Evolutionary conservation across 2,888 invertebrate species (phyloP), one percentile per base, ranked within the genome.

Genomic region (Brenthis hecate): DNA sequence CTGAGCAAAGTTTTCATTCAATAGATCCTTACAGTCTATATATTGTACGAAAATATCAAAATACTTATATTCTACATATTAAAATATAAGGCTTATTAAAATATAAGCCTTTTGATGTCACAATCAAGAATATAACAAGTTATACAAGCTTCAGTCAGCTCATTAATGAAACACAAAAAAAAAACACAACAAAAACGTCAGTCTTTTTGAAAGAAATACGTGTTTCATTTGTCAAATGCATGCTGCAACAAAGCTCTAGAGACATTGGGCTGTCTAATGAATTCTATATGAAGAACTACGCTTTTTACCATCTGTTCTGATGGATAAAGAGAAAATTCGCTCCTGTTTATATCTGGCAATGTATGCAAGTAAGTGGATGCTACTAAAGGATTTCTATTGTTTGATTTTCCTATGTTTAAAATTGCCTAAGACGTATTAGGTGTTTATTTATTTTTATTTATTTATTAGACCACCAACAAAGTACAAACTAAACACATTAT

Each of bases 211-310:
- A 62, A 63, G 66, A 43, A 66, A 65, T 58, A 50, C 56, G 53
- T 32, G 66, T 66, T 66, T 65, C 69, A 69, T 69, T 69, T 65
- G 69, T 69, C 69, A 69, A 69, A 61, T 61, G 55, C 61, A 50
- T 28, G 63, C 48, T 70, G 69, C 69, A 70, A 66, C 69, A 70
- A 68, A 68, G 65, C 56, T 58, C 51, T 6, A 54, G 63, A 62
- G 19, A 48, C 65, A 66, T 68, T 53, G 68, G 68, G 50, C 57
- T 64, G 60, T 60, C 63, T 71, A 66, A 71, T 71, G 66, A 71
- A 71, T 71, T 71, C 71, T 71, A 68, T 71, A 68, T 71, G 71
- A 71, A 51, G 61, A 60, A 56, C 53, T 60, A 57, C 23, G 50
- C 50, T 56, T 50, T 61, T 56, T 36, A 60, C 48, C 36, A n/a